Base-by-base conservation (phyloP, 1,140 invertebrate species). In the Diabrotica virgifera region DNA sequence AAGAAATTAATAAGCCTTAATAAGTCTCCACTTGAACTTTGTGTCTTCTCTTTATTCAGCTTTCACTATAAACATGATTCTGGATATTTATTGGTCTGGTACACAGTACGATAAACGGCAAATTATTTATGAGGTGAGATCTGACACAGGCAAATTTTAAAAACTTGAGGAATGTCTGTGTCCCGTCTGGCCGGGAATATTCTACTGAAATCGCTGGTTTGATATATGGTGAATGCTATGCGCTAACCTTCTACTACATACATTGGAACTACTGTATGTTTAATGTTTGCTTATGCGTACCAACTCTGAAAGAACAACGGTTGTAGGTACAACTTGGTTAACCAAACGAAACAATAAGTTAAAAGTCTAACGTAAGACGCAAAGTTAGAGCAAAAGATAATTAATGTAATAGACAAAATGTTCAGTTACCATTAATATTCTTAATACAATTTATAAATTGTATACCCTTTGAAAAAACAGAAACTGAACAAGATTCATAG, bases 111-210 rank as follows among this genome's bases (percentile, higher is more conserved):
- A 76, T 76, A 24, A 24, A 59, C 58, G 71, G 67, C 69, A 70
- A 76, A 77, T 77, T 73, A 76, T 77, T 77, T 77, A 77, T 76
- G 74, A 77, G 76, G 74, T 77, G 76, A 76, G 73, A 77, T 74
- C 76, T 76, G 74, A 76, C 74, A 77, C 74, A 74, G 73, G 71
- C 74, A 75, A 77, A 76, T 77, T 77, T 77, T 72, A 77, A 74
- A 77, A 77, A 74, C 74, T 71, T 67, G 40, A 55, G 65, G 75
- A 77, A 77, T 77, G 74, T 74, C 70, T 70, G 72, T 74, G 74
- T 76, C 75, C 24, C 72, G 74, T 72, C 73, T 70, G 72, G 68
- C 70, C 66, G 71, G 68, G 67, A 64, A 69, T 72, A 46, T 73
- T 74, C 65, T 67, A 62, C 66, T 70, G 66, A 68, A 72, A 70